Conservation (phyloP, 2,797 vertebrate genomes). For the Phoeniculus purpureus region DNA sequence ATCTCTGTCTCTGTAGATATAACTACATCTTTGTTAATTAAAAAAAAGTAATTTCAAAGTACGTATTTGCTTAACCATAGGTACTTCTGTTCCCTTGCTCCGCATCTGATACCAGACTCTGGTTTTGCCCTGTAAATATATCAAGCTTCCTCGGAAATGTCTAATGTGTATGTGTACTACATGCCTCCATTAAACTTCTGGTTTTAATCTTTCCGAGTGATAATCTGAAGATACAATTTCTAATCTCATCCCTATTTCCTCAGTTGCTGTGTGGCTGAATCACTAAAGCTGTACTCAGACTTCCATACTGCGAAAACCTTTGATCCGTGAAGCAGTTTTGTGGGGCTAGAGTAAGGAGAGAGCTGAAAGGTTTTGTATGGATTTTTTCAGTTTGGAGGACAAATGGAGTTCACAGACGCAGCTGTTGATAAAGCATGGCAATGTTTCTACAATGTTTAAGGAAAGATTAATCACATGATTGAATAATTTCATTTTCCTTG, state of each 20-base stretch:
- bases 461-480: conserved; percentile 41
- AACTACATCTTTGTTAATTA: background rate
- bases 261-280: background rate
- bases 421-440: background rate
- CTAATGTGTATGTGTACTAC: background rate
- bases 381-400: background rate
- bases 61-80: background rate
- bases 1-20: background rate
- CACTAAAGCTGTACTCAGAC: background rate
- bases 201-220: background rate
- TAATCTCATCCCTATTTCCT: background rate
- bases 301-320: background rate
- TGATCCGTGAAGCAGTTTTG: background rate
- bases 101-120: background rate
- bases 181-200: background rate
- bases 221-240: background rate
- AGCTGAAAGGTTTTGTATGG: background rate
- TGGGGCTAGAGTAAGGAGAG: background rate
- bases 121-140: background rate
- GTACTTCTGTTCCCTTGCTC: background rate
- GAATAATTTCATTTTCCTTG: conserved; percentile 42
- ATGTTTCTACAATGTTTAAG: conserved; percentile 14
- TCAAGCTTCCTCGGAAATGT: background rate
- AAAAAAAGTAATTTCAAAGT: background rate
- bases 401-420: background rate